These are phyloP conservation scores for Typhlichthys subterraneus DNA, from an alignment of 2,797 vertebrate species.

Conservation along the genomic window DNA sequence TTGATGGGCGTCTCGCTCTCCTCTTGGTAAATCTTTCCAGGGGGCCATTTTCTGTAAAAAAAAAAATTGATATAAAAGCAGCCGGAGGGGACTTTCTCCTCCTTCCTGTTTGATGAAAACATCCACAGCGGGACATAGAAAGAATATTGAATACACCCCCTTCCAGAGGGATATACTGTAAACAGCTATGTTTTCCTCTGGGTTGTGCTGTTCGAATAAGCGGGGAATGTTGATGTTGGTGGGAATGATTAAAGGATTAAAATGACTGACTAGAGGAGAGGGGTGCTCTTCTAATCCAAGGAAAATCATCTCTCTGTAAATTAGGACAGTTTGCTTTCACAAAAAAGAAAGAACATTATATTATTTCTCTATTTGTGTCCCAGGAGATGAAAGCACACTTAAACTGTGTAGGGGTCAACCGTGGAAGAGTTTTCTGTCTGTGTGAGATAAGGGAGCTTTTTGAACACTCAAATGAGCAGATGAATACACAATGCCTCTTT, in stretches of 20 bases:
- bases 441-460: background rate
- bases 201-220: too few species aligned
- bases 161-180: conserved; percentile 7
- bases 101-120: conserved; percentile 61
- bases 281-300: conserved; percentile 43
- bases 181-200: too few species aligned
- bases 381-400: conserved; percentile 34
- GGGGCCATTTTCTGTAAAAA: conserved; percentile 24
- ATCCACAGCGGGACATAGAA: conserved; percentile 43
- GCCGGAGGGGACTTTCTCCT: conserved; percentile 63
- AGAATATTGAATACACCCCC: background rate
- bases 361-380: conserved; percentile 41
- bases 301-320: conserved; percentile 55
- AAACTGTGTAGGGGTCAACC: conserved; percentile 46
- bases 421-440: conserved; percentile 21
- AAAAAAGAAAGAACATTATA: conserved; percentile 42
- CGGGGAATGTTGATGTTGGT: background rate
- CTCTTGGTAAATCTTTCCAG: conserved; percentile 30
- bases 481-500: too few species aligned
- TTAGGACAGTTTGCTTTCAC: conserved; percentile 62
- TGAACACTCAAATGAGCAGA: too few species aligned
- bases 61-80: conserved; percentile 36
- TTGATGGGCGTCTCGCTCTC: background rate
- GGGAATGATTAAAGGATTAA: conserved; percentile 47
- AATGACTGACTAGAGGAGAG: conserved; percentile 10